Evolutionary conservation across 1,140 invertebrate species (phyloP), one percentile per base, ranked within the genome.

Genomic region (Drosophila tani): DNA sequence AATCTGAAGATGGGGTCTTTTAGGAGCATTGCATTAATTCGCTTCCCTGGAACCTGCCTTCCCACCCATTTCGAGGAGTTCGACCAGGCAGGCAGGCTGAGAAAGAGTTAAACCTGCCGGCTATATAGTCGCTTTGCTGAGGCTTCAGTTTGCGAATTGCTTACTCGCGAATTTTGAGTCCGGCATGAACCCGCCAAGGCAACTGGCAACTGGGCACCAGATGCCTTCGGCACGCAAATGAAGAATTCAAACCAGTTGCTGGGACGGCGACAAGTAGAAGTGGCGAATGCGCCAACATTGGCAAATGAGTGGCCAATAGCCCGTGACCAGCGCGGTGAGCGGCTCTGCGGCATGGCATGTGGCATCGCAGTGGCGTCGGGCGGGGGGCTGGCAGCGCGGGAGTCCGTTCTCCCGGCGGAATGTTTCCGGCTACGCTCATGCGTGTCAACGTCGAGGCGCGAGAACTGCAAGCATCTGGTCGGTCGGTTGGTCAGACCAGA

Each of bases 231-330:
- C 79, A 88, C 85, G 85, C 86, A 91, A 88, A 90, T 88, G 62
- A 85, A 64, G 78, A 87, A 87, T 75, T 84, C 73, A 87, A 87
- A 88, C 84, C 84, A 78, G 84, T 87, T 87, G 59, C 56, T 38
- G 51, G 49, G 51, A 24, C 58, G 75, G 58, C 69, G 75, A 79
- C 78, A 82, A 87, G 74, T 74, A 50, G 64, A 80, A 75, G 76
- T 68, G 55, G 59, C 50, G 60, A 80, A 80, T 60, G 62, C 68
- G 57, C 60, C 68, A 73, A 73, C 60, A 51, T 80, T 73, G 74
- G 51, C 68, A 75, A 73, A 75, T 71, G 60, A 81, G 69, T 67
- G 67, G 51, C 55, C 74, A 75, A 81, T 69, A 59, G 70, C 62
- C 58, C 65, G 79, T 65, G 60, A 64, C 59, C 73, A 56, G 49